Evolutionary conservation across 2,888 invertebrate genomes (phyloP).

Genomic region (Villa cingulata): DNA sequence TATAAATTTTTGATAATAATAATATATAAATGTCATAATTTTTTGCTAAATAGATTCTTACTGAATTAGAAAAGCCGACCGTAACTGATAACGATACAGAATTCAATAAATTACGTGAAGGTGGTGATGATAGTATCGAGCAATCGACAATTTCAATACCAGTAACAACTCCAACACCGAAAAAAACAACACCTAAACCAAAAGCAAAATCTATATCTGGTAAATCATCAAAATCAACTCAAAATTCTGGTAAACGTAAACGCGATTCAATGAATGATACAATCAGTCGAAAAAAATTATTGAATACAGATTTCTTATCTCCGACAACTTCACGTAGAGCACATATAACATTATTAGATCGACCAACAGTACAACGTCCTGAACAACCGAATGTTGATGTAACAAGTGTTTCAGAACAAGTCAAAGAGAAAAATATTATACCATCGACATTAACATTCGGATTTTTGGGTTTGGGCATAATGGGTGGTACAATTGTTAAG

Average conservation of each 20-base stretch:
- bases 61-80: background rate
- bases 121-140: slow-evolving; percentile 36
- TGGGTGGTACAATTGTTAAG: slow-evolving; percentile 91
- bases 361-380: slow-evolving; percentile 39
- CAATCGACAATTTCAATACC: slow-evolving; percentile 13
- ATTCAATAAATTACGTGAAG: slow-evolving; percentile 55
- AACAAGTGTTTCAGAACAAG: slow-evolving; percentile 57
- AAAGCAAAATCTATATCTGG: slow-evolving; percentile 15
- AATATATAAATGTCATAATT: background rate
- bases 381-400: slow-evolving; percentile 64
- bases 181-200: slow-evolving; percentile 14
- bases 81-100: slow-evolving; percentile 47
- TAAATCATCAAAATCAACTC: slow-evolving; percentile 13
- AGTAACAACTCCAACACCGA: slow-evolving; percentile 13
- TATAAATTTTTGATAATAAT: background rate
- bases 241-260: slow-evolving; percentile 32
- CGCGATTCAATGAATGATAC: slow-evolving; percentile 40
- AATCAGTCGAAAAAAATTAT: slow-evolving; percentile 5
- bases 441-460: slow-evolving; percentile 82
- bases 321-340: slow-evolving; percentile 22
- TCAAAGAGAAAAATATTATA: slow-evolving; percentile 71
- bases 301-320: slow-evolving; percentile 13
- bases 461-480: slow-evolving; percentile 88
- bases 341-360: slow-evolving; percentile 31
- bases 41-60: slow-evolving; percentile 1